Percentiles rank a stretch among this genome's conserved stretches.
Conservation (phyloP, 1,140 invertebrate genomes). For the Drosophila bipectinata region DNA sequence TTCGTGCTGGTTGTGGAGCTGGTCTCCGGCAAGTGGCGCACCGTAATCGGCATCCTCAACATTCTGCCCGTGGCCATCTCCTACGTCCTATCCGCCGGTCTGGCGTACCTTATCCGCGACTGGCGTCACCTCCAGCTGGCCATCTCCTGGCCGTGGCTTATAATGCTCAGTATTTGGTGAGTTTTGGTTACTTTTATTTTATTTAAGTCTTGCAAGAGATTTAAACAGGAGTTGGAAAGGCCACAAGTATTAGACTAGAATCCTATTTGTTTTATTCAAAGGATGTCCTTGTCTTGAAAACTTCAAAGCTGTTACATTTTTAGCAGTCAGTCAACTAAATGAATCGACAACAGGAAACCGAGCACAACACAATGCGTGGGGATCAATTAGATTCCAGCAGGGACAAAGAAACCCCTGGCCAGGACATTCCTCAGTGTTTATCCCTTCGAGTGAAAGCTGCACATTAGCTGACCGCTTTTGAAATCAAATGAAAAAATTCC, state of each 20-base stretch:
- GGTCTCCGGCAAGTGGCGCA: conserved; percentile 89
- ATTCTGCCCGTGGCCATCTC: conserved; percentile 89
- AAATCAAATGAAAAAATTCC: conserved; percentile 76
- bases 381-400: conserved; percentile 72
- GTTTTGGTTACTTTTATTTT: conserved; percentile 11
- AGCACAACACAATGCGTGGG: conserved; percentile 35
- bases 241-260: not conserved
- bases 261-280: conserved; percentile 5
- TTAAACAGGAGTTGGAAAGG: not conserved
- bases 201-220: too few relatives aligned
- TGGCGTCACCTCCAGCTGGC: conserved; percentile 90
- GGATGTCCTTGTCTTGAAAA: not conserved
- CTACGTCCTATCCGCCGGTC: conserved; percentile 88
- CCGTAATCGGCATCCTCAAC: conserved; percentile 89
- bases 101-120: conserved; percentile 87
- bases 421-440: conserved; percentile 64
- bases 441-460: conserved; percentile 22
- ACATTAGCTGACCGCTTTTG: conserved; percentile 50
- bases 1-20: conserved; percentile 89
- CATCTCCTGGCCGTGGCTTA: conserved; percentile 88
- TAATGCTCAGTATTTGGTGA: conserved; percentile 88
- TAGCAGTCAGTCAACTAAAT: conserved; percentile 54
- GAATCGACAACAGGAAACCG: conserved; percentile 57
- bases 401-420: conserved; percentile 54
- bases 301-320: conserved; percentile 56